A percentile compares a stretch with the other conserved stretches of the same genome.
Evolutionary conservation across 1,140 invertebrate species (phyloP).

Genomic region (Littorina saxatilis): DNA sequence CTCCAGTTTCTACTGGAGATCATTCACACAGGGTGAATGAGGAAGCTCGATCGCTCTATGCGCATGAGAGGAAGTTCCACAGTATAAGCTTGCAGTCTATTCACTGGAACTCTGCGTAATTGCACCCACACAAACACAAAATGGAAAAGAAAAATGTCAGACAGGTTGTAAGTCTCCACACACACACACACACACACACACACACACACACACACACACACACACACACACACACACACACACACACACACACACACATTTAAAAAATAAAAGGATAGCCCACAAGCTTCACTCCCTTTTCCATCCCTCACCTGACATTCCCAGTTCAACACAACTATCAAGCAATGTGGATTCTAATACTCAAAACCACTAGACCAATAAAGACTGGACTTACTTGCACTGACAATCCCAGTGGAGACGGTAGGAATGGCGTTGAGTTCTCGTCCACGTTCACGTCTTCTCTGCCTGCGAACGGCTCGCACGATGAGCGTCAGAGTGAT

Average conservation of each 20-base stretch:
- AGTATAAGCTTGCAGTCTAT: neutral
- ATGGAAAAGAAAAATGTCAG: neutral
- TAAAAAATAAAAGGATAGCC: neutral
- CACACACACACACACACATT: neutral
- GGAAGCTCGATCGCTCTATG: neutral
- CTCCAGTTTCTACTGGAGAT: neutral
- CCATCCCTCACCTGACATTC: no score
- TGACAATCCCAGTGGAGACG: constrained; percentile 16
- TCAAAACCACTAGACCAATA: neutral
- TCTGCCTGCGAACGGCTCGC: neutral
- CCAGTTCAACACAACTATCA: neutral
- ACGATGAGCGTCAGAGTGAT: constrained; percentile 16
- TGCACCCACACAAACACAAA: neutral
- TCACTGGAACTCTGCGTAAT: neutral
- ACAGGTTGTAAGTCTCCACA: no score
- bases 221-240: no score
- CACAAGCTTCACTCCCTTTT: no score
- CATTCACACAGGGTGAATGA: neutral
- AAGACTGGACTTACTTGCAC: constrained; percentile 8
- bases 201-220: no score
- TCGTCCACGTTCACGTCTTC: neutral
- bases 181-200: no score
- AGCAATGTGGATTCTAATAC: neutral
- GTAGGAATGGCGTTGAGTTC: constrained; percentile 16
- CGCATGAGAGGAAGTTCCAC: neutral